These are phyloP conservation scores for Lochmaea capreae DNA, from an alignment of 2,888 invertebrate species.

Conservation along the genomic window DNA sequence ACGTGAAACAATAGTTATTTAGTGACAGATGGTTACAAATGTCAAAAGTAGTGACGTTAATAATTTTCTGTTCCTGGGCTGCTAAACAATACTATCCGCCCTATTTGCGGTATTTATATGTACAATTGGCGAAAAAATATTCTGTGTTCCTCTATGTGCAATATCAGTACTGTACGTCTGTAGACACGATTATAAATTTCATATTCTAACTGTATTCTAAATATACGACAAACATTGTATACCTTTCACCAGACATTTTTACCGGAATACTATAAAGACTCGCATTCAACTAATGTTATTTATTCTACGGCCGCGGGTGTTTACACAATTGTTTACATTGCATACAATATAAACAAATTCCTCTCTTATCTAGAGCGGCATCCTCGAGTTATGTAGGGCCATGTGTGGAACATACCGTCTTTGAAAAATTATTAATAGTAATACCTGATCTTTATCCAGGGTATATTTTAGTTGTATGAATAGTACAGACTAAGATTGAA, in stretches of 20 bases:
- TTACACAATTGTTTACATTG: slow-evolving; percentile 24
- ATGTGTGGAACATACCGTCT: slow-evolving; percentile 22
- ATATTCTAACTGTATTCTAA: slow-evolving; percentile 6
- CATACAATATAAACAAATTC: slow-evolving; percentile 29
- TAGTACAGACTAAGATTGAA: background rate
- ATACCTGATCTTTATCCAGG: background rate
- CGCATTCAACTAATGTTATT: slow-evolving; percentile 21
- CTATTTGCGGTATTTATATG: no score
- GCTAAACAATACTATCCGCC: no score
- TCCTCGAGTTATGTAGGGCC: slow-evolving; percentile 19
- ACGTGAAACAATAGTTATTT: no score
- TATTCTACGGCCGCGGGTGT: slow-evolving; percentile 20
- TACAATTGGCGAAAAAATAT: no score
- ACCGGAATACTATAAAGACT: slow-evolving; percentile 12
- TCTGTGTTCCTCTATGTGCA: no score
- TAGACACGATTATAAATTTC: background rate
- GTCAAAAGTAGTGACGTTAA: no score
- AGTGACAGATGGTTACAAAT: no score
- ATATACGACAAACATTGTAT: slow-evolving; percentile 1
- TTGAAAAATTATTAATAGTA: slow-evolving; percentile 16
- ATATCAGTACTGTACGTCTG: background rate
- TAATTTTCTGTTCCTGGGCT: no score
- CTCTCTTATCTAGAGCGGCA: slow-evolving; percentile 31
- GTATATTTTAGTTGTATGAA: background rate
- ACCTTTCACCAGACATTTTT: background rate